Evolutionary conservation across 2,888 invertebrate species (phyloP).

Genomic region (Sinodicranocentrus sp.): DNA sequence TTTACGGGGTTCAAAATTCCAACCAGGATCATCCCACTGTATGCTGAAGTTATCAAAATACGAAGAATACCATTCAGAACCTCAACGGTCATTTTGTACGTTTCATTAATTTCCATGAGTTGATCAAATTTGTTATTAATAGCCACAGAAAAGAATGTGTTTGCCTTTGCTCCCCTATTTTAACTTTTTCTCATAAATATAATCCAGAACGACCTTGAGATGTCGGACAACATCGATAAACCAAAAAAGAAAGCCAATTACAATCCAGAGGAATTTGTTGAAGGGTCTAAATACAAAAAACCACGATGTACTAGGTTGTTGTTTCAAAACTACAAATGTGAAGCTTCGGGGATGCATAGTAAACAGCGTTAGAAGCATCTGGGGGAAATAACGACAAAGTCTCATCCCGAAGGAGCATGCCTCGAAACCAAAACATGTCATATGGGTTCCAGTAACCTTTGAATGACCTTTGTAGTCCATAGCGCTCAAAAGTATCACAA

Average conservation of each 20-base stretch:
- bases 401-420: conserved; percentile 27
- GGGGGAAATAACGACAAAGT: conserved; percentile 27
- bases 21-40: conserved; percentile 55
- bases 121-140: neutral
- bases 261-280: conserved; percentile 23
- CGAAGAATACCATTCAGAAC: conserved; percentile 15
- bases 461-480: neutral
- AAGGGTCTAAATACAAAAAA: conserved; percentile 35
- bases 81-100: neutral
- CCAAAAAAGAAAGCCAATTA: neutral
- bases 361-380: conserved; percentile 31
- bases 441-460: conserved; percentile 18
- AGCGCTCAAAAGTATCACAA: conserved; percentile 33
- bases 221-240: conserved; percentile 9
- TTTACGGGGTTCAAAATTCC: conserved; percentile 34
- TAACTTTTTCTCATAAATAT: neutral
- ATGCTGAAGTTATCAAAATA: conserved; percentile 30
- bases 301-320: conserved; percentile 1
- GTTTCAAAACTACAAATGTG: conserved; percentile 42
- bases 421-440: conserved; percentile 22
- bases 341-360: conserved; percentile 40
- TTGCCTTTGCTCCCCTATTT: neutral
- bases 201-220: neutral
- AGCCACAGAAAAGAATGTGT: neutral
- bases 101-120: neutral